phyloP scores from a whole-genome alignment of 2,113 vertebrate genomes.

The Lethenteron reissneri region DNA sequence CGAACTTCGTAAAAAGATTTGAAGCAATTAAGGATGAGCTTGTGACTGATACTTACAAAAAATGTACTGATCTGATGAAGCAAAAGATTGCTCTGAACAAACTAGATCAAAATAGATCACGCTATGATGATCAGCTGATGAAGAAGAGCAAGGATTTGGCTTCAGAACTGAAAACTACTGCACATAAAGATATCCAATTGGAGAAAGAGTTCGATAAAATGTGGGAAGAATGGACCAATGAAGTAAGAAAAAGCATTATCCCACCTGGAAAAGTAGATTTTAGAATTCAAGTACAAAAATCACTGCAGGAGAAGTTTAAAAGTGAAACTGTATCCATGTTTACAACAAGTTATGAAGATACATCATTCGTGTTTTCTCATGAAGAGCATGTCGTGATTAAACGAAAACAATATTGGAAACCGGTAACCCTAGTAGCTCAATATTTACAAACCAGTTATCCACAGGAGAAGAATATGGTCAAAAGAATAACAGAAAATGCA shows the following conservation, averaged over 20 bases:
- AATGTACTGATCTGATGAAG: slow-evolving; percentile 13
- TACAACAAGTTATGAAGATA: no score
- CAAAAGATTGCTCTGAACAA: slow-evolving; percentile 12
- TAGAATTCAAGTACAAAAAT: slow-evolving; percentile 10
- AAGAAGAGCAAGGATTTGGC: slow-evolving; percentile 14
- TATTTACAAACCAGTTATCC: no score
- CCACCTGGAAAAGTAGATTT: slow-evolving; percentile 10
- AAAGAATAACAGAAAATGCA: no score
- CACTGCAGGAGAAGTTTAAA: slow-evolving; percentile 15
- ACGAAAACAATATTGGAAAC: no score
- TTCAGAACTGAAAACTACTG: slow-evolving; percentile 11
- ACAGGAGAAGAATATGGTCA: no score
- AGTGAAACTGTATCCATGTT: slow-evolving; percentile 4
- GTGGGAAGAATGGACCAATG: slow-evolving; percentile 14
- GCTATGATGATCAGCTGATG: slow-evolving; percentile 15
- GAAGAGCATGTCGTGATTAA: no score
- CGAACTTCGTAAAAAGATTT: slow-evolving; percentile 12
- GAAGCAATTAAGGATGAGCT: slow-evolving; percentile 13
- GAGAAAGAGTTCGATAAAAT: slow-evolving; percentile 12
- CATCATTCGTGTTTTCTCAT: no score
- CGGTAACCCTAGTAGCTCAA: no score
- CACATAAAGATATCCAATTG: slow-evolving; percentile 12
- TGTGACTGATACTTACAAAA: slow-evolving; percentile 12
- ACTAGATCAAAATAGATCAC: slow-evolving; percentile 12
- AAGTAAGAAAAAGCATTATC: slow-evolving; percentile 3